Evolutionary conservation across 2,113 vertebrate genomes (phyloP), one percentile per base, ranked within the genome.

Genomic region (Bufo bufo): DNA sequence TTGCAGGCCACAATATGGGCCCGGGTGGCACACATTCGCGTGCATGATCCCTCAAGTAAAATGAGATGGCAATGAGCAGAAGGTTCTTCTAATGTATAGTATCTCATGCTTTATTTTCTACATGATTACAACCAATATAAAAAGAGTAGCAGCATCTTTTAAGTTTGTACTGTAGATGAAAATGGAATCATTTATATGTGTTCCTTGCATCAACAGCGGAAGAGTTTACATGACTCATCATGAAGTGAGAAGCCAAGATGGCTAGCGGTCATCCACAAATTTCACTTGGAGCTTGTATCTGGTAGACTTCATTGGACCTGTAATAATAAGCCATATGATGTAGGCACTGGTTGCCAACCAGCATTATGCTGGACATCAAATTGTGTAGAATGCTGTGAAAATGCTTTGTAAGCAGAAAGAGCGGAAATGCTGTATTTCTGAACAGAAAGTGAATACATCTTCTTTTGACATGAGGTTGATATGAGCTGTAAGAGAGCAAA

Each of bases 391-490:
- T 52, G 23, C 78, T 81, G 78, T 61, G 33, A 59, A 61, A 81
- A 61, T 13, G 54, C 78, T 91, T 77, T 77, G 52, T 86, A 89
- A 90, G 88, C 84, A 77, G 88, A 82, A 90, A 85, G 86, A 90
- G 88, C 85, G 77, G 88, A 82, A 90, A 85, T 87, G 90, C 89
- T 88, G 91, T 87, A 90, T 85, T 89, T 90, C 63, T 17, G 89
- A 90, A 85, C 75, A 89, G 47, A 52, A 58, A 86, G 84, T 90
- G 90, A 90, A 90, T 90, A 91, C 49, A 74, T 90, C 88, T 91
- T 93, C 82, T 89, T 90, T 79, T 89, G 94, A 69, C 20, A 69
- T 94, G 92, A 43, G 3, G 23, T 71, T 71, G n/a, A 92, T 92
- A 91, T 90, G 58, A 89, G 78, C 78, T 81, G 78, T 6, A 81